These are phyloP conservation scores for Chaetura pelagica DNA, from an alignment of 2,113 vertebrate genomes.

Conservation along the genomic window DNA sequence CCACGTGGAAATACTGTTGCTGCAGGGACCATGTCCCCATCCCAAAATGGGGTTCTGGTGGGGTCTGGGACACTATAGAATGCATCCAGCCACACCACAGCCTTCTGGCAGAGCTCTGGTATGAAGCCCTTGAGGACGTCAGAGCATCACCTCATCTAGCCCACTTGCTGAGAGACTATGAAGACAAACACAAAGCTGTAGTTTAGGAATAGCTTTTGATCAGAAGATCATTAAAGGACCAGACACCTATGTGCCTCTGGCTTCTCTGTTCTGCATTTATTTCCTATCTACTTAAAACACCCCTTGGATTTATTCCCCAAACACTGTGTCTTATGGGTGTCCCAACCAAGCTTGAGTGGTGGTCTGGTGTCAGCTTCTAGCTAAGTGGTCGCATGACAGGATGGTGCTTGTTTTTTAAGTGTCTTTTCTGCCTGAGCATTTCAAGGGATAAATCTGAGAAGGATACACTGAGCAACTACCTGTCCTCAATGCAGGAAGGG, in stretches of 20 bases:
- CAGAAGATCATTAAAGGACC: not conserved
- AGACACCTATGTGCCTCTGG: not conserved
- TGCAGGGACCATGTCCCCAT: no score
- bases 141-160: not conserved
- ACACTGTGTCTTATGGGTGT: not conserved
- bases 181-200: not conserved
- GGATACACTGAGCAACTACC: not conserved
- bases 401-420: not conserved
- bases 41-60: not conserved
- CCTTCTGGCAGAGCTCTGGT: not conserved
- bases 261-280: not conserved
- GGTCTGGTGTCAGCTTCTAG: not conserved
- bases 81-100: accelerated
- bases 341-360: not conserved
- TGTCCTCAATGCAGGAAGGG: accelerated
- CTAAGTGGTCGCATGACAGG: not conserved
- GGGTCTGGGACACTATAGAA: accelerated
- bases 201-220: not conserved
- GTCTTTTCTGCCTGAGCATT: not conserved
- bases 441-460: not conserved
- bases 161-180: not conserved
- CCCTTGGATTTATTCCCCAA: not conserved
- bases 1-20: not conserved
- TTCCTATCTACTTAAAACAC: not conserved
- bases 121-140: not conserved